Conservation (phyloP, 2,113 vertebrate genomes). For the Crotalus tigris region DNA sequence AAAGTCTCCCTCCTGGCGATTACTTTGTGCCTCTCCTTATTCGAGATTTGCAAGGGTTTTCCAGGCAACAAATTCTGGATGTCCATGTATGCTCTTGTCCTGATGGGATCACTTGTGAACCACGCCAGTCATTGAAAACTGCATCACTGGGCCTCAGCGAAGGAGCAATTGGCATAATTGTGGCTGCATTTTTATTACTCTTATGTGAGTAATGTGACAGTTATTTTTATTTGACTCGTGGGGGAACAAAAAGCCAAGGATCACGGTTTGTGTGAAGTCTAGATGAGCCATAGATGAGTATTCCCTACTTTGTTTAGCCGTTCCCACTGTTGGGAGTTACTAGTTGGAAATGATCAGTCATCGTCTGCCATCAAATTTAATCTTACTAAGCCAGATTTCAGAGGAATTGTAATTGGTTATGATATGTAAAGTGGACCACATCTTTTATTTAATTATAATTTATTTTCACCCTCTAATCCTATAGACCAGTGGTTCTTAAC, state of each 20-base stretch:
- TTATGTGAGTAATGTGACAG: constrained; percentile 67
- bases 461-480: not conserved
- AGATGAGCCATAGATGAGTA: not conserved
- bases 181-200: constrained; percentile 64
- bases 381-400: not conserved
- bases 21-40: constrained; percentile 71
- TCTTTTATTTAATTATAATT: not conserved
- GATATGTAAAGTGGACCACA: not conserved
- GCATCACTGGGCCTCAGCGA: constrained; percentile 28
- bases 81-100: constrained; percentile 72
- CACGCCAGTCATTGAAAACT: fast-evolving
- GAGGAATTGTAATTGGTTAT: not conserved
- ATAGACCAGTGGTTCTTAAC: not conserved
- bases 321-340: not conserved
- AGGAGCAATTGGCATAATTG: constrained; percentile 53
- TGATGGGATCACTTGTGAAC: constrained; percentile 33
- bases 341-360: not conserved
- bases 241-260: not conserved
- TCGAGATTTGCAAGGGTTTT: constrained; percentile 69
- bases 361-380: not conserved
- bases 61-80: constrained; percentile 33
- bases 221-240: not conserved
- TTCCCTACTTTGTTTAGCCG: not conserved
- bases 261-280: not conserved
- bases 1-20: constrained; percentile 62